phyloP scores from a whole-genome alignment of 2,888 invertebrate species.

The Patella ulyssiponensis region DNA sequence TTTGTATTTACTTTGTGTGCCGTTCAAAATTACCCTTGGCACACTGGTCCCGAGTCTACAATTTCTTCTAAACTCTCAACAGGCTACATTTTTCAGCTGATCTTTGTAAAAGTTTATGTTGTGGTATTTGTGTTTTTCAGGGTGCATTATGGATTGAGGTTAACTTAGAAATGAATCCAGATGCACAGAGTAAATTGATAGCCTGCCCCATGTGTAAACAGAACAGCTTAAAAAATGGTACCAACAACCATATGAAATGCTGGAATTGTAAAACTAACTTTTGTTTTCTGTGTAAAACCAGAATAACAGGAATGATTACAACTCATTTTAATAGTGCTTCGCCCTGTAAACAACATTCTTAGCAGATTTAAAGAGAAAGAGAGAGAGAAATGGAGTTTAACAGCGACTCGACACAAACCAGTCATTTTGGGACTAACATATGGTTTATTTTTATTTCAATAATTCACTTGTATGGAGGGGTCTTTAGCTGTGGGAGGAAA shows the following conservation, averaged over 20 bases:
- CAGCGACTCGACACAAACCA: no score
- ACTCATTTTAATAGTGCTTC: slow-evolving; percentile 45
- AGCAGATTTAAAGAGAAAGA: background rate
- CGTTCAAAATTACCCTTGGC: no score
- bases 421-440: no score
- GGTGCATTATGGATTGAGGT: slow-evolving; percentile 39
- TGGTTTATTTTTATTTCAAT: no score
- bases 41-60: no score
- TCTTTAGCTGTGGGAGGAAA: no score
- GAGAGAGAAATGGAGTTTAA: no score
- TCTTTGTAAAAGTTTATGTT: background rate
- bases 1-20: no score
- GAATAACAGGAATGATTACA: slow-evolving; percentile 49
- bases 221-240: slow-evolving; percentile 44
- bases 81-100: background rate
- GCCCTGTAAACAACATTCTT: slow-evolving; percentile 51
- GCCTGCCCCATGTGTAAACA: slow-evolving; percentile 54
- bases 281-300: slow-evolving; percentile 52
- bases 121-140: slow-evolving; percentile 34
- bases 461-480: no score
- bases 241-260: slow-evolving; percentile 59
- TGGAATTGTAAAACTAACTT: slow-evolving; percentile 57
- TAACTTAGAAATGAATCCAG: slow-evolving; percentile 39
- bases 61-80: no score
- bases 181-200: slow-evolving; percentile 20